Conservation (phyloP, 2,888 invertebrate genomes). For the Amphipoea oculea region DNA sequence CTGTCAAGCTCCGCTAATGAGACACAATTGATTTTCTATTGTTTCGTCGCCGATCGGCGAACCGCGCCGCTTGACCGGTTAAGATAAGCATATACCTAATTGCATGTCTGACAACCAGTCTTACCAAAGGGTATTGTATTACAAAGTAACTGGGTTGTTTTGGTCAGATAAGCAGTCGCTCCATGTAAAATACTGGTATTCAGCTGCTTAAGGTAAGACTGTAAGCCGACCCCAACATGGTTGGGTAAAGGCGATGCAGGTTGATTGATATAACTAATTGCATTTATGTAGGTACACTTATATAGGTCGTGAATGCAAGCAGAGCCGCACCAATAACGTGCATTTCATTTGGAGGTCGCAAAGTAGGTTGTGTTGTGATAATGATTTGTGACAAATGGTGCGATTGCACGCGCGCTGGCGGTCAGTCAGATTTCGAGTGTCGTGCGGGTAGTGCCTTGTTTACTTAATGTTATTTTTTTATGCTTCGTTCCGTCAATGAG, state of each 20-base stretch:
- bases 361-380: slow-evolving; percentile 66
- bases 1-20: too few relatives aligned
- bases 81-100: too few relatives aligned
- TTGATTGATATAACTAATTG: not conserved
- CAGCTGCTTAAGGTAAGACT: not conserved
- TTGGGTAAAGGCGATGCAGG: not conserved
- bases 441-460: slow-evolving; percentile 54
- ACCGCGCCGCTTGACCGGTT: too few relatives aligned
- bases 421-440: slow-evolving; percentile 62
- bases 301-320: slow-evolving; percentile 22
- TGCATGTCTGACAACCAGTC: too few relatives aligned
- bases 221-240: not conserved
- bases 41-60: too few relatives aligned
- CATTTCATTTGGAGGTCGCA: slow-evolving; percentile 58
- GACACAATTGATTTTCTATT: too few relatives aligned
- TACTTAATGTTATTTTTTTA: slow-evolving; percentile 16
- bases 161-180: too few relatives aligned
- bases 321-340: slow-evolving; percentile 35
- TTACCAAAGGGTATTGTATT: too few relatives aligned
- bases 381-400: slow-evolving; percentile 63
- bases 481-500: slow-evolving; percentile 35
- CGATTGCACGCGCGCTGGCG: slow-evolving; percentile 57
- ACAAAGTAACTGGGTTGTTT: too few relatives aligned
- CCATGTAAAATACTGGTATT: too few relatives aligned
- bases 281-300: too few relatives aligned